Base-by-base conservation (phyloP, 2,888 invertebrate genomes). In the Himalopsyche anomala region DNA sequence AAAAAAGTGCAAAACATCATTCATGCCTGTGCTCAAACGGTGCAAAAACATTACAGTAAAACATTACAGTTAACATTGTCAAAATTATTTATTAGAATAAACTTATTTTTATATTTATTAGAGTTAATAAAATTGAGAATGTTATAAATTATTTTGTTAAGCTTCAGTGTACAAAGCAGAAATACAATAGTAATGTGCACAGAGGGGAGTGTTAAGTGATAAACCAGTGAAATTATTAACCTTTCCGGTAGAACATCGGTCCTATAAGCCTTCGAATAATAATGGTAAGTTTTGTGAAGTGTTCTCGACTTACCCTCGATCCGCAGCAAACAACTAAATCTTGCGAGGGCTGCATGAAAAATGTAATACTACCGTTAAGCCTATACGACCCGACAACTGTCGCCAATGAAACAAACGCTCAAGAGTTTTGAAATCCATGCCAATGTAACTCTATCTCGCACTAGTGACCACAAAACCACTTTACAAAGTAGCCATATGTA, bases 271-370 rank as follows among this genome's bases (percentile, higher is more conserved):
- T 74, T 74, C 38, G 36, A 74, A 74, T 74, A 74, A 74, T 38
- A 12, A 74, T 12, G 28, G 74, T 74, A 74, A 74, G 17, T 5
- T 62, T 62, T 62, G n/a, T n/a, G n/a, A 62, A 62, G 74, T 36
- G 36, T 74, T 74, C 38, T 38, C 74, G 69, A 83, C 83, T 83
- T 83, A 83, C 83, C 83, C 42, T 69, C 9, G 83, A 51, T 19
- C 81, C 74, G 42, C 84, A 84, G 82, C 82, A 86, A 54, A 86
- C 55, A 51, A 81, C 85, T 28, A 38, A 82, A 82, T 80, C 86
- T 86, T 81, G 81, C n/a, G 87, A 84, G 51, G 86, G 84, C 87
- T 87, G 87, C 87, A 86, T 87, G 85, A 74, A 85, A 87, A 87
- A 36, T 28, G 38, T 74, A 15, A 74, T 38, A 74, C 74, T 74